Evolutionary conservation across 2,888 invertebrate species (phyloP).

Genomic region (Calameuta idolon): DNA sequence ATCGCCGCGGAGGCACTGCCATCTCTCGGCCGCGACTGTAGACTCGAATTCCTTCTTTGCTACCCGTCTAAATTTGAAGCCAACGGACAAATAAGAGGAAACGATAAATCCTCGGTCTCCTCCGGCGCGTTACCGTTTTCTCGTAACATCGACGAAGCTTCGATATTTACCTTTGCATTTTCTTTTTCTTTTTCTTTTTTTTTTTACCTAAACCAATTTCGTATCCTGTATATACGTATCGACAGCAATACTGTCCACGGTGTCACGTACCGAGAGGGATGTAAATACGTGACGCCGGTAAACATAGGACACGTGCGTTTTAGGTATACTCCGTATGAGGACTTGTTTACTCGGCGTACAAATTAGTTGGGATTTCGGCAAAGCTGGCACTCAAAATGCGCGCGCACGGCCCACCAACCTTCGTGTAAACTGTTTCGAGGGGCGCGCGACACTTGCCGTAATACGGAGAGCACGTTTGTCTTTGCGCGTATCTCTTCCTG

Average conservation of each 20-base stretch:
- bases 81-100: neutral
- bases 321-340: too few species aligned
- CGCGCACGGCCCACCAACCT: too few species aligned
- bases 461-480: too few species aligned
- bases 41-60: neutral
- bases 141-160: neutral
- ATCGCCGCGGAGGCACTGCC: neutral
- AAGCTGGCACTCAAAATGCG: too few species aligned
- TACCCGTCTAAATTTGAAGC: neutral
- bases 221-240: neutral
- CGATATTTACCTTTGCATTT: neutral
- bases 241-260: neutral
- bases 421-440: too few species aligned
- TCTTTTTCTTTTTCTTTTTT: too few species aligned
- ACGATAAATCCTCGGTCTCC: neutral
- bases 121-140: neutral
- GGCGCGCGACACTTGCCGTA: too few species aligned
- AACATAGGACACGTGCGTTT: neutral
- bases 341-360: conserved; percentile 1
- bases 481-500: too few species aligned
- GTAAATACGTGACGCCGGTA: neutral
- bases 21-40: neutral
- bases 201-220: neutral
- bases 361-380: neutral
- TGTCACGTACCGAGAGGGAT: neutral